A percentile compares a stretch with the other conserved stretches of the same genome.
phyloP scores from a whole-genome alignment of 2,797 vertebrate genomes.

The Carcharodon carcharias region DNA sequence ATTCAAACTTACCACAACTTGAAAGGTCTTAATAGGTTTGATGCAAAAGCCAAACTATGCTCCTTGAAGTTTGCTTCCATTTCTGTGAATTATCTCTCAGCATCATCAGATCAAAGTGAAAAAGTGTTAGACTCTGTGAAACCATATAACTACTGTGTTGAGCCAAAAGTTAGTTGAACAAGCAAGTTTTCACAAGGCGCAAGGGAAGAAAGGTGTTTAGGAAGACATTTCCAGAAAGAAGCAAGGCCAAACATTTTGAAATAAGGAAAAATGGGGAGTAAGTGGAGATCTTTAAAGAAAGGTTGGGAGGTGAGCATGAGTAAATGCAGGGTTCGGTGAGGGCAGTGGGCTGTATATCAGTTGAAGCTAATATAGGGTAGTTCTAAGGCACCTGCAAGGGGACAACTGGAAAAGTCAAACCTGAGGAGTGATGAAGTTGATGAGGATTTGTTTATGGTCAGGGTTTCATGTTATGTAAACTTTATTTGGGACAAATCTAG shows the following conservation, averaged over 20 bases:
- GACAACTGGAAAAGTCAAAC: neutral
- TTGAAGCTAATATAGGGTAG: neutral
- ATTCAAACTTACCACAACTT: conserved; percentile 10
- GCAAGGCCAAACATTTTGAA: neutral
- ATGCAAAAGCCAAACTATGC: neutral
- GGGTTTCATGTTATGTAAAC: too few species aligned
- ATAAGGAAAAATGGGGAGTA: neutral
- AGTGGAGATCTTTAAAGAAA: neutral
- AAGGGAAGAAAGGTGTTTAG: neutral
- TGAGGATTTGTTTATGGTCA: neutral
- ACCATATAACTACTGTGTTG: neutral
- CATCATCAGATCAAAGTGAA: neutral
- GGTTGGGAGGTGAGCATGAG: neutral
- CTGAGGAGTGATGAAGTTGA: neutral
- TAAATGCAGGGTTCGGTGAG: neutral
- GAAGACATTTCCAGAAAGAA: neutral
- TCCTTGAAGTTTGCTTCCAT: neutral
- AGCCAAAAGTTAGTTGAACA: neutral
- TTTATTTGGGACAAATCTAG: neutral
- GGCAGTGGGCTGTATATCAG: neutral
- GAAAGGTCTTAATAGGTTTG: conserved; percentile 9
- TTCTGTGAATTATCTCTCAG: neutral
- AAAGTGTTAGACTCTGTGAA: neutral
- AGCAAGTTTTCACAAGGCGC: neutral
- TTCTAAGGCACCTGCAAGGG: neutral